Evolutionary conservation across 2,888 invertebrate genomes (phyloP).

Genomic region (Steinernema scapterisci): DNA sequence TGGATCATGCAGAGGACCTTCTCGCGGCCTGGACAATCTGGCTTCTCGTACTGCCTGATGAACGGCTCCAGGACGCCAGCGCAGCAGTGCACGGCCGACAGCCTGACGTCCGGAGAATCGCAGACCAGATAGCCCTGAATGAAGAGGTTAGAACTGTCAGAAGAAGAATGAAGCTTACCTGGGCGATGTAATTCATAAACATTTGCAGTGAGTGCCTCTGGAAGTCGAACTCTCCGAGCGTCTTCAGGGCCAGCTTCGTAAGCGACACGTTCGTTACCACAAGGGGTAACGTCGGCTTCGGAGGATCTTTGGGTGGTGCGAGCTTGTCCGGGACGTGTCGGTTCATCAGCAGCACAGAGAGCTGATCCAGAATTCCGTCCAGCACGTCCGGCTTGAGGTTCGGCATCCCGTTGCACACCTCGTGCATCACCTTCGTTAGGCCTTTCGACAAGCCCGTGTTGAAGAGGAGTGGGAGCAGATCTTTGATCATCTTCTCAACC

Average conservation of each 20-base stretch:
- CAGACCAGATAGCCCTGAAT: conserved; percentile 74
- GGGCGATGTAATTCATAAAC: conserved; percentile 64
- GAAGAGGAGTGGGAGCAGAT: conserved; percentile 87
- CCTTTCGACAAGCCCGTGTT: conserved; percentile 80
- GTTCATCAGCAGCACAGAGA: conserved; percentile 73
- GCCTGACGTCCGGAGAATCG: conserved; percentile 85
- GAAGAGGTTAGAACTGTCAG: conserved; percentile 21
- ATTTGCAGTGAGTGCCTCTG: conserved; percentile 59
- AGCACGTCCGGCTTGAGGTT: conserved; percentile 86
- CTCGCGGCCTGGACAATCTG: conserved; percentile 36
- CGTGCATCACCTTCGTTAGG: conserved; percentile 85
- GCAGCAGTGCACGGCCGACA: conserved; percentile 93
- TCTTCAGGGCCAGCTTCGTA: conserved; percentile 87
- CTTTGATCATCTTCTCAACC: conserved; percentile 73
- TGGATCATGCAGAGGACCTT: conserved; percentile 82
- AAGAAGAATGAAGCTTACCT: conserved; percentile 43
- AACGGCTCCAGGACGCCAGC: conserved; percentile 85
- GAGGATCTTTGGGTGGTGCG: conserved; percentile 51
- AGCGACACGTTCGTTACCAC: conserved; percentile 77
- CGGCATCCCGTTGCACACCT: conserved; percentile 86
- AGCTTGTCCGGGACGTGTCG: conserved; percentile 53
- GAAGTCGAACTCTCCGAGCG: conserved; percentile 83
- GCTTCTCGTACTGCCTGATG: conserved; percentile 71
- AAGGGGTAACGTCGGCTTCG: conserved; percentile 47
- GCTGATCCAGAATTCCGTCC: conserved; percentile 86